Evolutionary conservation across 2,113 vertebrate species (phyloP), one percentile per base, ranked within the genome.

Genomic region (Cavia aperea): DNA sequence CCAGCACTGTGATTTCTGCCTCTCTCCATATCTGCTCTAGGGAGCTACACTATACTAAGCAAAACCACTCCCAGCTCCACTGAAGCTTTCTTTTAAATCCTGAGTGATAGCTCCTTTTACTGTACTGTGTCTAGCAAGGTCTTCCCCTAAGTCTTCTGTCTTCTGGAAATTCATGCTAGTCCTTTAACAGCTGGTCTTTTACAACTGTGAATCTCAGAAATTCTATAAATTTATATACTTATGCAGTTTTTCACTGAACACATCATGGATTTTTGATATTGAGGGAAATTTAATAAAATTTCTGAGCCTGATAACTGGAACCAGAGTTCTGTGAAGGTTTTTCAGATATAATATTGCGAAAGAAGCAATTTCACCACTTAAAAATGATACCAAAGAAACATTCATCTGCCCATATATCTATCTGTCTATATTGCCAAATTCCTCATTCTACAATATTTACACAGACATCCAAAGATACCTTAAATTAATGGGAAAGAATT

Each of bases 201-300:
- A 87, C 36, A 81, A 46, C 82, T 92, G 85, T 15, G 81, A 88
- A 70, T 93, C 88, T 95, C n/a, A 84, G 65, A 90, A 93, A 12
- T 31, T 87, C 66, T 84, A 49, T 0, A 24, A 73, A 66, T 90
- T 85, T 93, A 85, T 95, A 85, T 36, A 66, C 43, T 94, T 95
- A 81, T 60, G 26, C 65, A 85, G 88, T 95, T 81, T 66, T 95
- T 92, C 46, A 60, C 46, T 82, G 82, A 90, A 78, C 21, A 85
- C 78, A 70, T 60, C n/a, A 82, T 51, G 66, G 78, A 39, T 60
- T 92, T 93, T 91, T 90, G 43, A 90, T 89, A 82, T 78, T 60
- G 29, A 87, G 16, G 31, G 49, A 72, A 83, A 88, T 90, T 94
- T 88, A 93, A 95, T 96, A 85, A 89, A 66, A 86, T 88, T 94